Base-by-base conservation (phyloP, 2,888 invertebrate species). In the Rambutsinella grinnellia region DNA sequence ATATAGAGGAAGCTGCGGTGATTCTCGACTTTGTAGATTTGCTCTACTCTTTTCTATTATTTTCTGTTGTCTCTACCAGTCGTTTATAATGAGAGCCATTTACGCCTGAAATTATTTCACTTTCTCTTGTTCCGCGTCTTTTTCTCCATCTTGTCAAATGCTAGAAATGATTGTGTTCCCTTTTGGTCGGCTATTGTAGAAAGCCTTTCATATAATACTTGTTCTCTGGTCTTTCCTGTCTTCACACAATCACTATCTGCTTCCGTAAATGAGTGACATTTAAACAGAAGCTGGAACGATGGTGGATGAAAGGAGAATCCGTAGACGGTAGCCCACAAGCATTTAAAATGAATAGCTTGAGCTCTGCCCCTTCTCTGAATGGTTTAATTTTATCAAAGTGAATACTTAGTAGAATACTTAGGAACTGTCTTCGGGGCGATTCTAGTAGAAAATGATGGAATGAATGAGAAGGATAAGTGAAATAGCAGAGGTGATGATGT, bases 11-110 rank as follows among this genome's bases (percentile, higher is more conserved):
- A 36, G 36, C 36, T 36, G 13, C 36, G 13, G 36, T 13, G 13
- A 5, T 36, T 36, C 36, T 13, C n/a, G n/a, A n/a, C n/a, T n/a
- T n/a, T n/a, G n/a, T n/a, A n/a, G n/a, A n/a, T n/a, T n/a, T n/a
- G n/a, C n/a, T n/a, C n/a, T n/a, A n/a, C n/a, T 13, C 36, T 5
- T 36, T 36, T 36, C 36, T 36, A 36, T 36, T 36, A 36, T 36
- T 36, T 36, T 36, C 36, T 5, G 36, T 36, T 36, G 36, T 36
- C 36, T 13, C 36, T 36, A 8, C 13, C 13, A 36, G 36, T 36
- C 51, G 8, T 67, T 67, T 54, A 49, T 68, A 68, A 68, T 68
- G 68, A 68, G 68, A 68, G 51, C 60, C 68, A 68, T 68, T 68
- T 68, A 51, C 60, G 49, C 68, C 53, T 60, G 53, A 58, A 68